phyloP scores from a whole-genome alignment of 2,797 vertebrate species.

The Oophaga sylvatica region DNA sequence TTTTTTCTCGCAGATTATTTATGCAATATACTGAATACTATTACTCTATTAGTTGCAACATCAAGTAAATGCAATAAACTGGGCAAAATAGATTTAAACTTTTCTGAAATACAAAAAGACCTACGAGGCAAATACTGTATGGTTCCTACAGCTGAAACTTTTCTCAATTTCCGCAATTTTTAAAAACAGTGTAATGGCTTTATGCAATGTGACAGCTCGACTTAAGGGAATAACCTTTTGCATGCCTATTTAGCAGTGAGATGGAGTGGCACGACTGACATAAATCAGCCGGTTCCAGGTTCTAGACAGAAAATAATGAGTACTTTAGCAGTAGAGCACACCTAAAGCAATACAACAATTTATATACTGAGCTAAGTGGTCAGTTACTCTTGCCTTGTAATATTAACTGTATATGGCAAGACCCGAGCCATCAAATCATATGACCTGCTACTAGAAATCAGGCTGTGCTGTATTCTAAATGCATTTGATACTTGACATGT shows the following conservation, averaged over 20 bases:
- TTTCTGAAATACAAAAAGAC: neutral
- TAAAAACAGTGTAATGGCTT: slow-evolving; percentile 17
- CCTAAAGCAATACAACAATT: slow-evolving; percentile 18
- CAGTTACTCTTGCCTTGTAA: neutral
- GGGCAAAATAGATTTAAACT: neutral
- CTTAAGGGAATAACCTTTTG: slow-evolving; percentile 19
- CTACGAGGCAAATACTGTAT: neutral
- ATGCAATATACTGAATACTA: neutral
- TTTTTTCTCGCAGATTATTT: neutral
- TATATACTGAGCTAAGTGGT: neutral
- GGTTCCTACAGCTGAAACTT: neutral
- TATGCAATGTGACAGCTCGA: slow-evolving; percentile 7
- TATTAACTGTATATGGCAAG: neutral
- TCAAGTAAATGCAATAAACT: neutral
- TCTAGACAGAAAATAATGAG: slow-evolving; percentile 5
- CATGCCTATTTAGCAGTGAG: slow-evolving; percentile 16
- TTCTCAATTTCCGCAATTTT: neutral
- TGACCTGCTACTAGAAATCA: neutral
- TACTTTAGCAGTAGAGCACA: neutral
- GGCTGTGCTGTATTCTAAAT: neutral
- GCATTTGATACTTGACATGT: neutral
- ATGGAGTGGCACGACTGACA: slow-evolving; percentile 21
- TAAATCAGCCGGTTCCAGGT: neutral
- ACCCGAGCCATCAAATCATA: neutral
- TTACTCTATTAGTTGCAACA: neutral